Percentiles rank a stretch among this genome's conserved stretches.
These are phyloP conservation scores for Crocidura indochinensis DNA, from an alignment of 2,797 vertebrate species.

Conservation along the genomic window DNA sequence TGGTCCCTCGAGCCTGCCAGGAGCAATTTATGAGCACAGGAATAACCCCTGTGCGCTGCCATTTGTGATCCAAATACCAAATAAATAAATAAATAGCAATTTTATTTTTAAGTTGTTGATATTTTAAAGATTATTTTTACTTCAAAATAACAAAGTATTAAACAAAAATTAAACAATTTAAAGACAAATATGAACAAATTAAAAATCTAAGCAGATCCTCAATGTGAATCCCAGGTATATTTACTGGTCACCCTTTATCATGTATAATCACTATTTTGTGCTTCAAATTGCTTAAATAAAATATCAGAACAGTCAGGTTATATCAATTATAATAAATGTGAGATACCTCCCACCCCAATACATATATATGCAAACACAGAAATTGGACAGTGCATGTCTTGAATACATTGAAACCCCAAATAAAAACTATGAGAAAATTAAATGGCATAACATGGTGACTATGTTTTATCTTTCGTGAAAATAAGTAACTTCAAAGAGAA, in stretches of 20 bases:
- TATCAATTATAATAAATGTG: conserved; percentile 8
- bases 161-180: no score
- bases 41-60: no score
- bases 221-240: not conserved
- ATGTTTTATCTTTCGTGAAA: conserved; percentile 5
- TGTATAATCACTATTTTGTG: no score
- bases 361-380: not conserved
- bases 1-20: no score
- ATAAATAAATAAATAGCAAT: no score
- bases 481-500: conserved; percentile 16
- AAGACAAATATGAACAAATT: conserved; percentile 52
- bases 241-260: no score
- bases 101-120: not conserved
- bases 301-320: not conserved
- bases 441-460: not conserved
- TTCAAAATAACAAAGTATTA: not conserved
- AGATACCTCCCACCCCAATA: not conserved
- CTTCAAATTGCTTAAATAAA: not conserved
- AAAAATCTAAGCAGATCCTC: conserved; percentile 60
- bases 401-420: not conserved
- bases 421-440: not conserved
- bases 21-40: no score
- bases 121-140: conserved; percentile 40
- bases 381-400: not conserved
- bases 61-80: no score